A percentile compares a stretch with the other conserved stretches of the same genome.
Conservation (phyloP, 2,113 vertebrate genomes). For the Malurus cyaneus region DNA sequence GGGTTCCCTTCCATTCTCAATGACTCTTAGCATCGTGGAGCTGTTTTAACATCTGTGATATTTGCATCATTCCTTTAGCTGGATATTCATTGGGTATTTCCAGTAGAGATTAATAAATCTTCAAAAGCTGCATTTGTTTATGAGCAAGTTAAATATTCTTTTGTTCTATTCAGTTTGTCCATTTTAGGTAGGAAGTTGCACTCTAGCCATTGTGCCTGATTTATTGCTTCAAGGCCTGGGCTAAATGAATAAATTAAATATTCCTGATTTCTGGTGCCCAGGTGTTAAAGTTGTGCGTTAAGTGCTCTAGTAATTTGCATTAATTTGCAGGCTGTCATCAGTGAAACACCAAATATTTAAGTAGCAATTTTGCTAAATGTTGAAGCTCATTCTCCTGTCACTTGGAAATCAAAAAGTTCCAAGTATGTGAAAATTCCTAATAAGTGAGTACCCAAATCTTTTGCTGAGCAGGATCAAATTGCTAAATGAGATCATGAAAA, state of each 20-base stretch:
- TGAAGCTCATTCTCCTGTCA: not conserved
- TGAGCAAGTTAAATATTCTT: conserved; percentile 5
- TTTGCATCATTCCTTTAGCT: not conserved
- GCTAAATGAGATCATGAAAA: not conserved
- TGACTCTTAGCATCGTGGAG: not conserved
- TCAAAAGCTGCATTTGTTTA: not conserved
- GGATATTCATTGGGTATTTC: not conserved
- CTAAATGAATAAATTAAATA: conserved; percentile 10
- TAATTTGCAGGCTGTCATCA: conserved; percentile 1
- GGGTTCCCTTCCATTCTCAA: not conserved
- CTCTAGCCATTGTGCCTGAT: not conserved
- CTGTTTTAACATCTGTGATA: not conserved
- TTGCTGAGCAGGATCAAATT: not conserved
- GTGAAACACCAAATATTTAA: not conserved
- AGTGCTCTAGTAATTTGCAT: not conserved
- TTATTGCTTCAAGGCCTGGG: not conserved
- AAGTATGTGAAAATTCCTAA: not conserved
- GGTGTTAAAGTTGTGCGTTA: conserved; percentile 24
- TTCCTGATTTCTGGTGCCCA: conserved; percentile 20
- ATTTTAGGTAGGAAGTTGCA: not conserved
- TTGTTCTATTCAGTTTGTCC: not conserved
- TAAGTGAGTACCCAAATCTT: not conserved
- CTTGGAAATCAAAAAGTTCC: not conserved
- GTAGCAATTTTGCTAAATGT: not conserved
- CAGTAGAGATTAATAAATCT: not conserved